A percentile compares a stretch with the other conserved stretches of the same genome.
phyloP scores from a whole-genome alignment of 2,113 vertebrate genomes.

The Xyrauchen texanus region DNA sequence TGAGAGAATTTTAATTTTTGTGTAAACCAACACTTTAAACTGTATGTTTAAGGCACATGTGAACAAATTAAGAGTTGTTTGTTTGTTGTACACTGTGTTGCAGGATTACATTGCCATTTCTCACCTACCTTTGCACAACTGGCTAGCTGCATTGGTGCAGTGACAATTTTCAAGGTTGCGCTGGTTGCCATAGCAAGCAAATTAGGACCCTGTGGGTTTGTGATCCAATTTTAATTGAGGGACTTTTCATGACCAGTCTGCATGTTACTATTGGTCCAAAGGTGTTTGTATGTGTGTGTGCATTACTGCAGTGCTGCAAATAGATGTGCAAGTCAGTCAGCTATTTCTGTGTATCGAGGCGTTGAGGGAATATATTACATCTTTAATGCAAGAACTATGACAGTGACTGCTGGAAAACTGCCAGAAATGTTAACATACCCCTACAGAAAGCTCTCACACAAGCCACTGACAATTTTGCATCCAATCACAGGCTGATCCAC shows the following conservation, averaged over 20 bases:
- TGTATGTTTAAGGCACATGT: not conserved
- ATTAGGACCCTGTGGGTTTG: slow-evolving; percentile 12
- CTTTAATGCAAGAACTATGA: slow-evolving; percentile 30
- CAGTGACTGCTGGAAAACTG: slow-evolving; percentile 28
- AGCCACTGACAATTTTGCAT: not conserved
- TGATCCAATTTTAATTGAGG: slow-evolving; percentile 39
- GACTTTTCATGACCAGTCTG: slow-evolving; percentile 6
- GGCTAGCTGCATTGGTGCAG: slow-evolving; percentile 1
- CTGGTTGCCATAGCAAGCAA: slow-evolving; percentile 23
- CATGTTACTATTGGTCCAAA: slow-evolving; percentile 14
- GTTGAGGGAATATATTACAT: slow-evolving; percentile 6
- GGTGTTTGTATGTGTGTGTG: no score
- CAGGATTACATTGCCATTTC: not conserved
- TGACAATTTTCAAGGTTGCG: slow-evolving; percentile 37
- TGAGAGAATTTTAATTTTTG: no score
- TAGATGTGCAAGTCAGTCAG: slow-evolving; percentile 14
- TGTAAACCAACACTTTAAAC: not conserved
- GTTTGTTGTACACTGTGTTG: slow-evolving; percentile 1
- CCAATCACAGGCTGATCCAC: slow-evolving; percentile 14
- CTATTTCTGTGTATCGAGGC: slow-evolving; percentile 25
- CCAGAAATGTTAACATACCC: not conserved
- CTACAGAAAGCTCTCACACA: not conserved
- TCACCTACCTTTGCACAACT: not conserved
- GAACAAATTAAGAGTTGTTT: not conserved
- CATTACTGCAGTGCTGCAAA: slow-evolving; percentile 25